A percentile compares a stretch with the other conserved stretches of the same genome.
Conservation (phyloP, 2,797 vertebrate genomes). For the Sciurus carolinensis region DNA sequence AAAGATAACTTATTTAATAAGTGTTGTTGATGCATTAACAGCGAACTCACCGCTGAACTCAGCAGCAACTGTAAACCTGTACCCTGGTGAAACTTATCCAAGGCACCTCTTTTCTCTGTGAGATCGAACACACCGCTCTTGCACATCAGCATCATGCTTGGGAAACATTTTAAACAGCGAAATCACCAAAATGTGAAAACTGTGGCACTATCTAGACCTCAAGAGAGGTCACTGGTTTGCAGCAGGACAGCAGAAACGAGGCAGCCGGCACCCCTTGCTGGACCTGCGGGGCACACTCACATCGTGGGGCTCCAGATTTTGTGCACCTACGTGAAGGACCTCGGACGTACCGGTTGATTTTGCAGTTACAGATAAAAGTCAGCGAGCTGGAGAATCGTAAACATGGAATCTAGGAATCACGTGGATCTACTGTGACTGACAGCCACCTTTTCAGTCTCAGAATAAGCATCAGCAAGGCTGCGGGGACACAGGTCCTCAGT, state of each 20-base stretch:
- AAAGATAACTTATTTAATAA: neutral
- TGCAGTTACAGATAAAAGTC: neutral
- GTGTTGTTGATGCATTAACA: neutral
- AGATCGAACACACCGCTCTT: neutral
- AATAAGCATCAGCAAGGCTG: neutral
- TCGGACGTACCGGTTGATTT: rapidly evolving
- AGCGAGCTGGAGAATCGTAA: neutral
- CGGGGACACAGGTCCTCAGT: neutral
- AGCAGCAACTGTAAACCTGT: rapidly evolving
- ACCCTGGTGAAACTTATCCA: rapidly evolving
- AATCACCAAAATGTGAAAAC: neutral
- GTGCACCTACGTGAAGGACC: neutral
- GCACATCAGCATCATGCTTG: rapidly evolving
- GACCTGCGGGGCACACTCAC: rapidly evolving
- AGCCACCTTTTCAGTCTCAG: neutral
- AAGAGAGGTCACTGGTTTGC: neutral
- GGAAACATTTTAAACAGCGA: neutral
- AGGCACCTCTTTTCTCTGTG: rapidly evolving
- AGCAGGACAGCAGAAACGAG: rapidly evolving
- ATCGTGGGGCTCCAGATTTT: rapidly evolving
- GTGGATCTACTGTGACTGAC: rapidly evolving
- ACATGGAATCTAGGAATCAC: rapidly evolving
- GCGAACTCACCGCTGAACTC: rapidly evolving
- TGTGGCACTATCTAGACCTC: rapidly evolving
- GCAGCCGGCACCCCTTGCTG: rapidly evolving